These are phyloP conservation scores for Mercenaria mercenaria DNA, from an alignment of 1,140 invertebrate species.

Conservation along the genomic window DNA sequence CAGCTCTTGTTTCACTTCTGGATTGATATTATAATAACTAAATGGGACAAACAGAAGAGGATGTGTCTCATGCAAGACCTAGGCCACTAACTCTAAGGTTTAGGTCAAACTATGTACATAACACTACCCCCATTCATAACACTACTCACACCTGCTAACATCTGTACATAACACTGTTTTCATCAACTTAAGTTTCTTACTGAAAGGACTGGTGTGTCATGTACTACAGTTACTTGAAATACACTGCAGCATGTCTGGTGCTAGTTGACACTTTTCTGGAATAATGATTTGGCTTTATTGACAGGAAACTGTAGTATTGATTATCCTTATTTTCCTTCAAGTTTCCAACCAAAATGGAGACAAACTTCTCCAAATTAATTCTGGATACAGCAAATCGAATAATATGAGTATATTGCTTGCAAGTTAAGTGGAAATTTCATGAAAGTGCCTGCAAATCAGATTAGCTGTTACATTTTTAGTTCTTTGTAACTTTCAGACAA, in stretches of 20 bases:
- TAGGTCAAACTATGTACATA: no score
- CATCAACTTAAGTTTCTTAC: no score
- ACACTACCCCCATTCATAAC: no score
- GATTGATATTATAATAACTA: no score
- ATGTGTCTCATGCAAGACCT: no score
- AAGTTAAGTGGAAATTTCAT: constrained; percentile 4
- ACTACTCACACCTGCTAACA: no score
- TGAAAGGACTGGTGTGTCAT: no score
- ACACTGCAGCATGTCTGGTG: background rate
- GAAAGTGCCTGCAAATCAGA: constrained; percentile 4
- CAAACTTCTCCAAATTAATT: constrained; percentile 6
- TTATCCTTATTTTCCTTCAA: background rate
- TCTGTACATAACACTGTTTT: no score
- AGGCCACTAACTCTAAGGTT: no score
- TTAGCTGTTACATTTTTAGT: background rate
- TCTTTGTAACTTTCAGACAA: background rate
- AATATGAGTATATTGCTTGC: constrained; percentile 20
- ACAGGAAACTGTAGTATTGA: background rate
- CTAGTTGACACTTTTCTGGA: background rate
- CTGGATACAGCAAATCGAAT: background rate
- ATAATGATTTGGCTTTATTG: constrained; percentile 11
- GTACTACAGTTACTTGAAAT: no score
- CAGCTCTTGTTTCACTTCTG: no score
- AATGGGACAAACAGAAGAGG: no score
- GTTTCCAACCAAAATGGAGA: background rate